These are phyloP conservation scores for Heliocidaris erythrogramma DNA, from an alignment of 35 echinoderm and acorn worm species.

Conservation along the genomic window DNA sequence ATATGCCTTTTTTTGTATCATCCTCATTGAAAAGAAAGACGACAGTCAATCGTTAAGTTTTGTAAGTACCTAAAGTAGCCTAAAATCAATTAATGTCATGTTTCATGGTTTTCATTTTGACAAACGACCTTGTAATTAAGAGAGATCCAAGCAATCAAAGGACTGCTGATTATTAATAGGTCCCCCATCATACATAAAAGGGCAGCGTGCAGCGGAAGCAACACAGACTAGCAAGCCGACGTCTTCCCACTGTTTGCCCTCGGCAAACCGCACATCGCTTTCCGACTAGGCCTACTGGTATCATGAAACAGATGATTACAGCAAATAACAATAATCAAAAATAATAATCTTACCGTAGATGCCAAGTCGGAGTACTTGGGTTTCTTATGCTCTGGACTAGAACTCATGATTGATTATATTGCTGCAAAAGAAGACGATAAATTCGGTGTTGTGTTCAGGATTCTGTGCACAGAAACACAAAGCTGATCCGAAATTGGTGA, in stretches of 20 bases:
- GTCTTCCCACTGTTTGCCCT: neutral
- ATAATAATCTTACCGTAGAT: conserved; percentile 17
- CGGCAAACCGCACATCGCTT: neutral
- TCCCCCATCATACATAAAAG: too few species aligned
- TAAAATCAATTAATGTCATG: too few species aligned
- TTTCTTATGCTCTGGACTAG: conserved; percentile 22
- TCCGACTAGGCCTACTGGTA: neutral
- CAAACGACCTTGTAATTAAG: too few species aligned
- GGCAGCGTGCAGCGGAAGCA: neutral
- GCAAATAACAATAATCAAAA: neutral
- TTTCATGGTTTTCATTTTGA: too few species aligned
- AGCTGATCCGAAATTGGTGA: neutral
- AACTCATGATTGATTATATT: conserved; percentile 16
- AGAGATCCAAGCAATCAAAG: too few species aligned
- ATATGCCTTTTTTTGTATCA: too few species aligned
- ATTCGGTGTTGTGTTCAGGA: neutral
- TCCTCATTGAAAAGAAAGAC: too few species aligned
- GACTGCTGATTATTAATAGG: too few species aligned
- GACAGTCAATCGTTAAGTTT: too few species aligned
- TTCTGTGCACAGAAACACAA: neutral
- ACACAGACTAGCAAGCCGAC: neutral
- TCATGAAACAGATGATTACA: neutral
- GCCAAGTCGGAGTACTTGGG: neutral
- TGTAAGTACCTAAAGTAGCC: too few species aligned
- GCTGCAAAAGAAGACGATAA: neutral